A percentile compares a stretch with the other conserved stretches of the same genome.
phyloP scores from a whole-genome alignment of 2,888 invertebrate genomes.

The Caenorhabditis becei region DNA sequence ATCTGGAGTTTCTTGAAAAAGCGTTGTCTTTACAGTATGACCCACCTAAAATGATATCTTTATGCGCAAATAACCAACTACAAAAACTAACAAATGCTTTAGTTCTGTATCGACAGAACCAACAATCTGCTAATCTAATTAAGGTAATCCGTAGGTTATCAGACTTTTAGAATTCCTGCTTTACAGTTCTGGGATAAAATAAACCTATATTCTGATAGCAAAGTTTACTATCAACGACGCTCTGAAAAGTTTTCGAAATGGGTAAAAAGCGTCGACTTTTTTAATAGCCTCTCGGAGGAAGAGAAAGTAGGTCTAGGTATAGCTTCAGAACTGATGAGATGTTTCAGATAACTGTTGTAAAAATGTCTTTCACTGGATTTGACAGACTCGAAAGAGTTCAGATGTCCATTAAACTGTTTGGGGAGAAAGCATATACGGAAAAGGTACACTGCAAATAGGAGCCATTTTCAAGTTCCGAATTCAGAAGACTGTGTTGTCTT shows the following conservation, averaged over 20 bases:
- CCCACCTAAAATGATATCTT: slow-evolving; percentile 47
- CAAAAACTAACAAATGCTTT: slow-evolving; percentile 37
- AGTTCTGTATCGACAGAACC: slow-evolving; percentile 47
- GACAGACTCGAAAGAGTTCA: slow-evolving; percentile 50
- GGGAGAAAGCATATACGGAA: slow-evolving; percentile 35
- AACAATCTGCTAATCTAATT: slow-evolving; percentile 41
- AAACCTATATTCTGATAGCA: slow-evolving; percentile 31
- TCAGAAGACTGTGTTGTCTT: slow-evolving; percentile 38
- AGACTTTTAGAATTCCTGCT: background rate
- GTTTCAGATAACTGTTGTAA: slow-evolving; percentile 42
- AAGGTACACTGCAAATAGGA: slow-evolving; percentile 5
- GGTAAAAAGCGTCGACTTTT: slow-evolving; percentile 50
- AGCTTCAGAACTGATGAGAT: background rate
- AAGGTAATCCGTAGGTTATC: slow-evolving; percentile 15
- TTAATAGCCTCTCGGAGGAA: slow-evolving; percentile 38
- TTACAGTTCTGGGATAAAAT: slow-evolving; percentile 48
- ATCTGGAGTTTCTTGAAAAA: background rate
- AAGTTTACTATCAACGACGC: slow-evolving; percentile 34
- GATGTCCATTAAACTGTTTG: slow-evolving; percentile 45
- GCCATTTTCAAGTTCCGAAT: background rate
- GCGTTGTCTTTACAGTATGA: slow-evolving; percentile 30
- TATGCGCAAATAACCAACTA: slow-evolving; percentile 52
- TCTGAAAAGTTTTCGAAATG: slow-evolving; percentile 54
- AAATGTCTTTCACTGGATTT: slow-evolving; percentile 46
- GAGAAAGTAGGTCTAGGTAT: slow-evolving; percentile 28